These are phyloP conservation scores for Sogatella furcifera DNA, from an alignment of 1,140 invertebrate species.

Conservation along the genomic window DNA sequence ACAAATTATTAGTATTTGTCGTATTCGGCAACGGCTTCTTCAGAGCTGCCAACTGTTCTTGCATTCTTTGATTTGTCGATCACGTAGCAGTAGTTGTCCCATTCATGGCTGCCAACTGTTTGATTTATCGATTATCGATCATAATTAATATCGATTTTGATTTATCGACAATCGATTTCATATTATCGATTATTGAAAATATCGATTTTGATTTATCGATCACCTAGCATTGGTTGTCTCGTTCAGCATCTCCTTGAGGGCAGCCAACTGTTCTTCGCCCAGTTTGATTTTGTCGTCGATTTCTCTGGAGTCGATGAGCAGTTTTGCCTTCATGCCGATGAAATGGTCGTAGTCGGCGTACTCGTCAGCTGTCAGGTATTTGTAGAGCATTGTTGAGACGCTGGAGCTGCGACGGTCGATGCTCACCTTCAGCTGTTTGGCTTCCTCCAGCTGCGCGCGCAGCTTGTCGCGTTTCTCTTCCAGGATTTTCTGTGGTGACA, in stretches of 20 bases:
- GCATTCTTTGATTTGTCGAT: too few relatives aligned
- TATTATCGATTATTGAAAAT: too few relatives aligned
- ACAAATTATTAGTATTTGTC: too few relatives aligned
- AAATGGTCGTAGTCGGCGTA: conserved; percentile 79
- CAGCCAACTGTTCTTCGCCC: conserved; percentile 71
- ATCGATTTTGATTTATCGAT: too few relatives aligned
- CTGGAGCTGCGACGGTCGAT: conserved; percentile 70
- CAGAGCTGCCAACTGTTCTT: too few relatives aligned
- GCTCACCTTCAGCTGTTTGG: conserved; percentile 68
- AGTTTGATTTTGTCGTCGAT: conserved; percentile 80
- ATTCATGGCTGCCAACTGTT: too few relatives aligned
- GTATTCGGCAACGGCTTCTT: too few relatives aligned
- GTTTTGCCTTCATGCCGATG: conserved; percentile 84
- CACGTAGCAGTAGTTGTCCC: too few relatives aligned
- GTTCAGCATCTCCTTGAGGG: conserved; percentile 48
- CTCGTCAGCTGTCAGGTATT: conserved; percentile 63
- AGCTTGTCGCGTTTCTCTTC: conserved; percentile 69
- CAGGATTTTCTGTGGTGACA: conserved; percentile 52
- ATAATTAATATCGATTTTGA: too few relatives aligned
- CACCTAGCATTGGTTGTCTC: background rate
- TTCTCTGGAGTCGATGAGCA: conserved; percentile 74
- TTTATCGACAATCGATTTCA: too few relatives aligned
- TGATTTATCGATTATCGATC: too few relatives aligned
- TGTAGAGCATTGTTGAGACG: conserved; percentile 60
- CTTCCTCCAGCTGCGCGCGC: conserved; percentile 69